phyloP scores from a whole-genome alignment of 2,797 vertebrate species.

The Hyperoplus lanceolatus region DNA sequence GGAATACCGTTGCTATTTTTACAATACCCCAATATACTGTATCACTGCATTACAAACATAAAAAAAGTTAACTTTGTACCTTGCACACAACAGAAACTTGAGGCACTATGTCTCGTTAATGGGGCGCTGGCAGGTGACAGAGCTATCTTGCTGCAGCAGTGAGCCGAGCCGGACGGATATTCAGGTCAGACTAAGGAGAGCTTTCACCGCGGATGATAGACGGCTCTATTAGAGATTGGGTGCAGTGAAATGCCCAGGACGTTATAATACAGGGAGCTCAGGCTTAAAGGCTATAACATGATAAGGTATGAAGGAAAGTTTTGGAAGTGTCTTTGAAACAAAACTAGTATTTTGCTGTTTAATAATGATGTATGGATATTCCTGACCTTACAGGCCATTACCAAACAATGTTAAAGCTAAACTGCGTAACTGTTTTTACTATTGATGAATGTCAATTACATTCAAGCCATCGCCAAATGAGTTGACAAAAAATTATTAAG shows the following conservation, averaged over 20 bases:
- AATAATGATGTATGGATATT: background rate
- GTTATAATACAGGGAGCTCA: slow-evolving; percentile 41
- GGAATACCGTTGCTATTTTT: too few species aligned
- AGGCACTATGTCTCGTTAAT: slow-evolving; percentile 58
- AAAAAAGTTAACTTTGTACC: slow-evolving; percentile 14
- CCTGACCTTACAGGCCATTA: background rate
- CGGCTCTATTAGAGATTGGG: slow-evolving; percentile 62
- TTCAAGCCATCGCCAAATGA: too few species aligned
- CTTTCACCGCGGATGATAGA: slow-evolving; percentile 66
- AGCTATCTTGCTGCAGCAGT: slow-evolving; percentile 64
- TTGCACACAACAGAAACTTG: slow-evolving; percentile 44
- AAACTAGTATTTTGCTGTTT: background rate
- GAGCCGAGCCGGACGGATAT: slow-evolving; percentile 67
- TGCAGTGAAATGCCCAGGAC: slow-evolving; percentile 57
- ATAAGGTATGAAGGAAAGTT: slow-evolving; percentile 29
- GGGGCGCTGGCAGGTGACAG: slow-evolving; percentile 61
- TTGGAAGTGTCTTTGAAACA: slow-evolving; percentile 19
- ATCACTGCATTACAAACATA: too few species aligned
- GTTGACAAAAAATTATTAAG: too few species aligned
- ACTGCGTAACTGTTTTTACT: too few species aligned
- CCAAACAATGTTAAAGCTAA: background rate
- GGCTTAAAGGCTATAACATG: slow-evolving; percentile 24
- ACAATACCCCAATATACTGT: too few species aligned
- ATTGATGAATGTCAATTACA: too few species aligned
- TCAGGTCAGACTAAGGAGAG: slow-evolving; percentile 71